Conservation (phyloP, 30 jellyfish, hydroid and myxozoan species). For the Turritopsis dohrnii region DNA sequence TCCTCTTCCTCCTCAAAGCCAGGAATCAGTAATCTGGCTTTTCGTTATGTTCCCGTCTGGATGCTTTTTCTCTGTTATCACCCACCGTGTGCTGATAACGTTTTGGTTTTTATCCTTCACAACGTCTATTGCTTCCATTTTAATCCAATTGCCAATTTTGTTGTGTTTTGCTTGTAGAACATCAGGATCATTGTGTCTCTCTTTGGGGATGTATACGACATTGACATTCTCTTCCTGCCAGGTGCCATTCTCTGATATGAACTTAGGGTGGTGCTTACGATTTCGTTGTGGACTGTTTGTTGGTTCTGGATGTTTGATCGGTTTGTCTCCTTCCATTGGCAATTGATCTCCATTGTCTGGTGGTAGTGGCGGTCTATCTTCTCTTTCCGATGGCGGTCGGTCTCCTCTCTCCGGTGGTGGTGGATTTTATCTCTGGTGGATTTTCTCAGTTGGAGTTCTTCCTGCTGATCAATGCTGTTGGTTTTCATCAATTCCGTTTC, state of each 20-base stretch:
- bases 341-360: neutral
- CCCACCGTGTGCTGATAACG: neutral
- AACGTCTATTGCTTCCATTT: neutral
- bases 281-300: neutral
- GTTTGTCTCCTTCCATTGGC: neutral
- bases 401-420: neutral
- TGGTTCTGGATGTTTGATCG: neutral
- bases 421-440: neutral
- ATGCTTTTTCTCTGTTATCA: too few species aligned
- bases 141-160: neutral
- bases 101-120: neutral
- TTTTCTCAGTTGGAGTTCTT: neutral
- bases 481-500: neutral
- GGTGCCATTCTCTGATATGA: neutral
- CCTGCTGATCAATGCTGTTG: neutral
- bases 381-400: neutral
- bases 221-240: neutral
- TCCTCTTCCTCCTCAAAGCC: too few species aligned
- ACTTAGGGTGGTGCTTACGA: neutral
- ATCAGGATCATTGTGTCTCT: neutral
- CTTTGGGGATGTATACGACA: neutral
- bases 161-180: neutral
- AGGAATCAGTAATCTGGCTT: too few species aligned
- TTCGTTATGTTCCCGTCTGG: neutral
- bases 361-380: neutral